Conservation (phyloP, 2,888 invertebrate genomes). For the Prosapia bicincta region DNA sequence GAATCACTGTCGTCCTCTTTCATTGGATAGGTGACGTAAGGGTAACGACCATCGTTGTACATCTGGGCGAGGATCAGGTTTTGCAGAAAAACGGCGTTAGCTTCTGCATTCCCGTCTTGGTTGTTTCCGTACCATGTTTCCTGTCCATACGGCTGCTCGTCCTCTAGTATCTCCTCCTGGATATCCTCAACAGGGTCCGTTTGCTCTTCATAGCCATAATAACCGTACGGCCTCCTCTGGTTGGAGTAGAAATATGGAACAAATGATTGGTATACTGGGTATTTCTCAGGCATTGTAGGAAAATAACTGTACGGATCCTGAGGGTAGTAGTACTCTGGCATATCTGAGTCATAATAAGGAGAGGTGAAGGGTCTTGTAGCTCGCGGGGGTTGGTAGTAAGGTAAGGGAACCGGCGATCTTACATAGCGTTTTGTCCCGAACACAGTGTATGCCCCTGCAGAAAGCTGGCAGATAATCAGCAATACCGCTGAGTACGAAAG, state of each 20-base stretch:
- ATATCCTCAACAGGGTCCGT: constrained; percentile 14
- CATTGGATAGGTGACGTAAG: constrained; percentile 16
- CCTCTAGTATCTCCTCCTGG: constrained; percentile 11
- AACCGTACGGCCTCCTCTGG: constrained; percentile 47
- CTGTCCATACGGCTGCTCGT: constrained; percentile 20
- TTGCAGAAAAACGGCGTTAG: constrained; percentile 62
- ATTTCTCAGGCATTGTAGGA: constrained; percentile 51
- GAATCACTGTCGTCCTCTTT: constrained; percentile 48
- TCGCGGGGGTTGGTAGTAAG: constrained; percentile 13
- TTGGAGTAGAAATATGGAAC: constrained; percentile 51
- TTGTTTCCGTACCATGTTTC: constrained; percentile 11
- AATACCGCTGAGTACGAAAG: neutral
- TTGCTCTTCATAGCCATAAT: constrained; percentile 45
- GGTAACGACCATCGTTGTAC: constrained; percentile 33
- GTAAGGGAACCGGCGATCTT: constrained; percentile 8
- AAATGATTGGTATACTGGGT: constrained; percentile 46
- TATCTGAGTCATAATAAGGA: neutral
- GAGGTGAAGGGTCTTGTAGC: constrained; percentile 6
- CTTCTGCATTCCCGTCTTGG: constrained; percentile 45
- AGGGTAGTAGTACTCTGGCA: constrained; percentile 11
- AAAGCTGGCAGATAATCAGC: constrained; percentile 2
- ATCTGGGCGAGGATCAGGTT: constrained; percentile 45
- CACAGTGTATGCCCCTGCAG: neutral
- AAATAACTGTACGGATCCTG: constrained; percentile 49
- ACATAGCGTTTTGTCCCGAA: constrained; percentile 9